Evolutionary conservation across 2,113 vertebrate genomes (phyloP).

Genomic region (Chaetura pelagica): DNA sequence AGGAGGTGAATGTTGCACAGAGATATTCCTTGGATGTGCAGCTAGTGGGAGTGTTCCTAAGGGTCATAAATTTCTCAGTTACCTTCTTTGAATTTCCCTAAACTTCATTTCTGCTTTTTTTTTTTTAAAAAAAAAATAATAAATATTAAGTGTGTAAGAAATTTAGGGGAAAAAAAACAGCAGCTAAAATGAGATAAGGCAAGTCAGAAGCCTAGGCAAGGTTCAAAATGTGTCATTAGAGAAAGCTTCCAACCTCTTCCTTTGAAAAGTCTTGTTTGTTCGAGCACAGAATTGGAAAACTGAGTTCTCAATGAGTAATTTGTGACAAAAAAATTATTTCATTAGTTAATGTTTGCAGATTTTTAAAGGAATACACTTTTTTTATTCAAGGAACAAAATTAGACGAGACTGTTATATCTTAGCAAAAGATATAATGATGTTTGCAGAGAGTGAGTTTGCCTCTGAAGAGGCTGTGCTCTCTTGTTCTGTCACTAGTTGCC

Average conservation of each 20-base stretch:
- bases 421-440: neutral
- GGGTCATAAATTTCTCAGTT: neutral
- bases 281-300: neutral
- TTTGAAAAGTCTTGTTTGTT: neutral
- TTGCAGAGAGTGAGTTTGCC: neutral
- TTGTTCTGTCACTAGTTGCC: too few relatives aligned
- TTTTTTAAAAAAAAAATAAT: neutral
- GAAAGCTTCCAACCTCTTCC: neutral
- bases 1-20: rapidly evolving
- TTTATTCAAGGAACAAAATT: neutral
- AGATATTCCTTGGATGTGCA: neutral
- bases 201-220: neutral
- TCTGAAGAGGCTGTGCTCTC: neutral
- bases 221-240: neutral
- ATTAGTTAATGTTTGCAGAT: neutral
- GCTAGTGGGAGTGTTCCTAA: neutral
- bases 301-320: neutral
- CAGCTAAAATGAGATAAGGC: neutral
- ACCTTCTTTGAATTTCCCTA: neutral
- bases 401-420: neutral
- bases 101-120: neutral
- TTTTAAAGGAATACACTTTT: neutral
- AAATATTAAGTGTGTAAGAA: neutral
- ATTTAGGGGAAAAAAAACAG: neutral
- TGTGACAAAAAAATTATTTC: neutral